phyloP scores from a whole-genome alignment of 2,113 vertebrate genomes.

The Heterochromis multidens region DNA sequence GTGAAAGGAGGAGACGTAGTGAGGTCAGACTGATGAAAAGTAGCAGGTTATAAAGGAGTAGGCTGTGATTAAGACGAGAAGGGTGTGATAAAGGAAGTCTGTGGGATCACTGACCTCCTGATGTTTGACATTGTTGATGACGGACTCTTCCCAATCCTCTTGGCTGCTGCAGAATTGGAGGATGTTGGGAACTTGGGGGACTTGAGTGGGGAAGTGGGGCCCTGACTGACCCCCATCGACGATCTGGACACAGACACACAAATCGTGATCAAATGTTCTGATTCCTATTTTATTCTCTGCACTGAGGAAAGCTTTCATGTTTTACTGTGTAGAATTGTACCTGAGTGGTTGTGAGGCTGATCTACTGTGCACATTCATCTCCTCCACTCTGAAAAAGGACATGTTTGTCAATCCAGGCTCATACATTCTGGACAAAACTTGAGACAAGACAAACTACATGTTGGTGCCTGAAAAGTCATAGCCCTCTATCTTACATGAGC shows the following conservation, averaged over 20 bases:
- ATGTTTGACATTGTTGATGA: constrained; percentile 70
- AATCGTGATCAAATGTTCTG: background rate
- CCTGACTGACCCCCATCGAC: constrained; percentile 72
- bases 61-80: background rate
- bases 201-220: constrained; percentile 79
- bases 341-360: constrained; percentile 85
- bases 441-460: background rate
- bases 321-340: constrained; percentile 50
- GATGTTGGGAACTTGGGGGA: constrained; percentile 78
- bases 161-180: constrained; percentile 77
- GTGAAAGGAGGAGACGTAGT: background rate
- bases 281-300: background rate
- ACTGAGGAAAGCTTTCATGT: background rate
- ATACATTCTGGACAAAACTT: background rate
- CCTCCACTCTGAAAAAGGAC: constrained; percentile 69
- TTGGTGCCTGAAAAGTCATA: background rate
- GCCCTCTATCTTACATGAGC: background rate
- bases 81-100: background rate
- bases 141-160: constrained; percentile 79
- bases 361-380: constrained; percentile 79
- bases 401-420: background rate
- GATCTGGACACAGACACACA: constrained; percentile 62
- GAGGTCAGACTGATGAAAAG: background rate
- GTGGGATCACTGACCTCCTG: constrained; percentile 78
- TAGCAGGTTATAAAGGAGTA: background rate